Conservation (phyloP, 2,888 invertebrate species). For the Trissolcus japonicus region DNA sequence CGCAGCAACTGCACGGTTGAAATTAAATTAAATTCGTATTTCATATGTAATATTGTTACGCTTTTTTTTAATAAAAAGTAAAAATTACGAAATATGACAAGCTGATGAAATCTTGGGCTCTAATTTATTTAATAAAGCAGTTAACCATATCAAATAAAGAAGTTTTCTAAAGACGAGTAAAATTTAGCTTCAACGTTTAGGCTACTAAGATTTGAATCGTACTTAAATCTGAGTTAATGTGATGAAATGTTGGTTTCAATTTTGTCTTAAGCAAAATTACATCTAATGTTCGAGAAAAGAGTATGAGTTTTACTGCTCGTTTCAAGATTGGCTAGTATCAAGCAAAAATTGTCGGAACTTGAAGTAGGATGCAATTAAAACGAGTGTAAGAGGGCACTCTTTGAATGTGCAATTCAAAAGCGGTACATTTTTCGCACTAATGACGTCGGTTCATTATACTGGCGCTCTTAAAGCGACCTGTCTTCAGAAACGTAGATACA, state of each 20-base stretch:
- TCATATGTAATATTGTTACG: not conserved
- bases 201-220: too few species aligned
- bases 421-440: slow-evolving; percentile 49
- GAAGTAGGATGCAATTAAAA: slow-evolving; percentile 41
- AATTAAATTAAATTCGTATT: slow-evolving; percentile 9
- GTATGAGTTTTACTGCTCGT: slow-evolving; percentile 3
- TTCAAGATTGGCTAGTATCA: slow-evolving; percentile 18
- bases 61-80: too few species aligned
- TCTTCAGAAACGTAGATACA: slow-evolving; percentile 26
- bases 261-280: too few species aligned
- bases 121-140: too few species aligned
- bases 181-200: too few species aligned
- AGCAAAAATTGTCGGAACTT: slow-evolving; percentile 22
- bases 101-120: too few species aligned
- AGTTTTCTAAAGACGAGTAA: too few species aligned
- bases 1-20: slow-evolving; percentile 7
- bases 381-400: slow-evolving; percentile 31
- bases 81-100: too few species aligned
- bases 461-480: slow-evolving; percentile 38
- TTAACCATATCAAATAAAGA: too few species aligned
- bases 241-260: too few species aligned
- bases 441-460: slow-evolving; percentile 46
- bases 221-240: too few species aligned
- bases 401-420: slow-evolving; percentile 44
- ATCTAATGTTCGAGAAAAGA: not conserved